Percentiles rank a stretch among this genome's conserved stretches.
These are phyloP conservation scores for Prosapia bicincta DNA, from an alignment of 2,888 invertebrate species.

Conservation along the genomic window DNA sequence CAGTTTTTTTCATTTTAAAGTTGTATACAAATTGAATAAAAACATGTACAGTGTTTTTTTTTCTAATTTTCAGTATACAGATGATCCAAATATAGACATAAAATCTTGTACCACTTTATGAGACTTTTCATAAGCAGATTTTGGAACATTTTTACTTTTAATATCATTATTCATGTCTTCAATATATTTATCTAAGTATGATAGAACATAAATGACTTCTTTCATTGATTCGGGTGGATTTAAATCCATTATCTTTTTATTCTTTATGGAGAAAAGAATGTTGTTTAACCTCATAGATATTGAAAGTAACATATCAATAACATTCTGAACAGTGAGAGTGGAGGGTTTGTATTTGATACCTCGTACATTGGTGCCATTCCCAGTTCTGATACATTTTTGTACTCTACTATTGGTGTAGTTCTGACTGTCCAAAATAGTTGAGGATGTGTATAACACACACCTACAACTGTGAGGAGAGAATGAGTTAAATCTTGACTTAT, in stretches of 20 bases:
- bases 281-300: not conserved
- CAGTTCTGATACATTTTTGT: not conserved
- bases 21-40: not conserved
- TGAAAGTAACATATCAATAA: not conserved
- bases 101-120: not conserved
- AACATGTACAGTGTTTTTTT: not conserved
- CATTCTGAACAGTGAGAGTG: not conserved
- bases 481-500: not conserved
- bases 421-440: not conserved
- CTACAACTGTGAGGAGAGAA: not conserved
- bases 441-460: not conserved
- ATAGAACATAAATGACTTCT: not conserved
- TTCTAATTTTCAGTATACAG: not conserved
- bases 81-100: not conserved
- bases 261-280: not conserved
- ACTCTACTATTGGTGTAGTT: not conserved
- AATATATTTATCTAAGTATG: not conserved
- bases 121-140: not conserved
- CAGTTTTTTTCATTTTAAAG: not conserved
- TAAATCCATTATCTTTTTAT: not conserved
- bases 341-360: not conserved
- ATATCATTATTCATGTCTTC: not conserved
- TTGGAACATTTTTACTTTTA: not conserved
- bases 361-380: not conserved
- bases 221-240: not conserved